phyloP scores from a whole-genome alignment of 2,888 invertebrate genomes.

The Hedychridium roseum region DNA sequence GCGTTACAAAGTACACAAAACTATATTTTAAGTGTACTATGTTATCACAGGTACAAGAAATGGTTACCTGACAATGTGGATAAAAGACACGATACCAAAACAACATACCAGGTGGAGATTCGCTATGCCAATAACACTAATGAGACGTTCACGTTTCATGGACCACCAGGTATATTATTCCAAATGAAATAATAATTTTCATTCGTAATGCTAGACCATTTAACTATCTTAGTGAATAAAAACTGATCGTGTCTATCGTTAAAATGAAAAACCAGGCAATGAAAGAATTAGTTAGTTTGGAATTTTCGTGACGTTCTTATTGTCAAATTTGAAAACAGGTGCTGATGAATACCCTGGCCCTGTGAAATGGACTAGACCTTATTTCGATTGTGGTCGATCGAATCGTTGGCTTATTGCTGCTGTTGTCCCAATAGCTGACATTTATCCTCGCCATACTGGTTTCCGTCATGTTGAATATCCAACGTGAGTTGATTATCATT shows the following conservation, averaged over 20 bases:
- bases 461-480: constrained; percentile 94
- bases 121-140: constrained; percentile 94
- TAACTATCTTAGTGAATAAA: too few species aligned
- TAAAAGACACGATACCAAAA: constrained; percentile 87
- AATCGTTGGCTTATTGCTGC: constrained; percentile 97
- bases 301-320: constrained; percentile 19
- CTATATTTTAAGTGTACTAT: background rate
- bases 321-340: constrained; percentile 64
- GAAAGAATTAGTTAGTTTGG: constrained; percentile 13
- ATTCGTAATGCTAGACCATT: too few species aligned
- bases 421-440: constrained; percentile 93
- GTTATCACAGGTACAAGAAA: constrained; percentile 72
- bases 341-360: constrained; percentile 92
- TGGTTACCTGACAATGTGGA: constrained; percentile 91
- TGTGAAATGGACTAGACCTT: constrained; percentile 92
- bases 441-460: constrained; percentile 91
- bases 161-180: constrained; percentile 79
- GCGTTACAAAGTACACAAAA: background rate
- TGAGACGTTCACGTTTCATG: constrained; percentile 95
- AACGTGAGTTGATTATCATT: constrained; percentile 70
- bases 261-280: too few species aligned
- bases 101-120: constrained; percentile 93
- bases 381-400: constrained; percentile 94
- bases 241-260: too few species aligned
- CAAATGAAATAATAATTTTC: too few species aligned